Evolutionary conservation across 2,888 invertebrate species (phyloP).

Genomic region (Microplitis deprimator): DNA sequence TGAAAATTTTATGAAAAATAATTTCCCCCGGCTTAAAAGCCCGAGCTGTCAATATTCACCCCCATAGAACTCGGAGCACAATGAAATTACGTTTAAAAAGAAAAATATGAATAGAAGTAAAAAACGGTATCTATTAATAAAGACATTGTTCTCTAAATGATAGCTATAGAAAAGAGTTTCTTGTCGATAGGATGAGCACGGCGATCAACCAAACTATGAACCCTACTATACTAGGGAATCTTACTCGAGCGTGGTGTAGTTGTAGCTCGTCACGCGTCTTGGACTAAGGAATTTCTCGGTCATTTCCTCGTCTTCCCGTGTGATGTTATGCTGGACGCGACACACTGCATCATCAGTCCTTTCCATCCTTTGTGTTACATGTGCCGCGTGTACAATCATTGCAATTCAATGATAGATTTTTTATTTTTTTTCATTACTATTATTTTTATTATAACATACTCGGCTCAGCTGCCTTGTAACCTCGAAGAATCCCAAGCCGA

Average conservation of each 20-base stretch:
- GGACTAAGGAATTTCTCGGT: conserved; percentile 33
- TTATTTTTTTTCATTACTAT: neutral
- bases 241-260: conserved; percentile 4
- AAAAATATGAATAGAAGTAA: too few relatives aligned
- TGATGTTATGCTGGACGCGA: neutral
- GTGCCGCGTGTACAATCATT: neutral
- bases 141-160: conserved; percentile 15
- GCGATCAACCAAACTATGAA: neutral
- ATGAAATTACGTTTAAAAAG: too few relatives aligned
- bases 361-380: neutral
- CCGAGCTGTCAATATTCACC: too few relatives aligned
- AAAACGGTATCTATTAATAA: conserved; percentile 2
- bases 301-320: conserved; percentile 33
- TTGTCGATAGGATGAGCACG: neutral
- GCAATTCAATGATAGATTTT: neutral
- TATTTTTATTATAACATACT: neutral
- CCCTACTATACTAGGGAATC: neutral
- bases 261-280: conserved; percentile 31
- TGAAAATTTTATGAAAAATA: too few relatives aligned
- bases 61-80: too few relatives aligned
- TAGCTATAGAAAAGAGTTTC: conserved; percentile 1
- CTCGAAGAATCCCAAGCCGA: neutral
- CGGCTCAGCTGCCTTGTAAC: too few relatives aligned
- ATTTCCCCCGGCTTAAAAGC: too few relatives aligned
- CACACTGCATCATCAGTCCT: conserved; percentile 11